These are phyloP conservation scores for Cynaeus angustus DNA, from an alignment of 2,888 invertebrate genomes.

Conservation along the genomic window DNA sequence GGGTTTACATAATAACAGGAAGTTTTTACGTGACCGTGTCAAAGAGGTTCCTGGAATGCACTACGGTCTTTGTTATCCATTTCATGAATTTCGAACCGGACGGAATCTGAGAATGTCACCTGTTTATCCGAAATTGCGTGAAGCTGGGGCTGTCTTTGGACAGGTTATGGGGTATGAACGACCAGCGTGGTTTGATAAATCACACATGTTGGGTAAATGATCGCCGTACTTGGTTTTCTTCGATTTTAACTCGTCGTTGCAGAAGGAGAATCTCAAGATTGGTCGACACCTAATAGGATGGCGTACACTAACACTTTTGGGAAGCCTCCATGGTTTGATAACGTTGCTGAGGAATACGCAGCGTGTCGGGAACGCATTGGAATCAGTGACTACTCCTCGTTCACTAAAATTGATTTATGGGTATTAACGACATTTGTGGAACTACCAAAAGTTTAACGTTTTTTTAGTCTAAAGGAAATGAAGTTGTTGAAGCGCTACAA, in stretches of 20 bases:
- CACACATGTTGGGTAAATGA: conserved; percentile 54
- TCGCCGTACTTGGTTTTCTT: not conserved
- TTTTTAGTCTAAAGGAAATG: conserved; percentile 85
- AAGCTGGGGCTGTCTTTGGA: conserved; percentile 95
- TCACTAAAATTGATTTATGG: conserved; percentile 96
- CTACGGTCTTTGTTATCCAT: conserved; percentile 88
- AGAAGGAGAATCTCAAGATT: conserved; percentile 64
- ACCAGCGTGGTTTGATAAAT: conserved; percentile 90
- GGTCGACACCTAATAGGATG: conserved; percentile 78
- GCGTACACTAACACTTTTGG: conserved; percentile 90
- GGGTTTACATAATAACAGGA: conserved; percentile 94
- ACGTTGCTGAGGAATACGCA: conserved; percentile 90
- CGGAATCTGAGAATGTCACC: conserved; percentile 95
- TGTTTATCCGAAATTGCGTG: conserved; percentile 91
- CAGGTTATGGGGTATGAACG: conserved; percentile 99
- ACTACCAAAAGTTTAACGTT: not conserved
- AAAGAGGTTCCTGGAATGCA: conserved; percentile 94
- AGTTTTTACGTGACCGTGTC: conserved; percentile 92
- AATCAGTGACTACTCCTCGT: conserved; percentile 96
- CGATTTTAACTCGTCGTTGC: conserved; percentile 60
- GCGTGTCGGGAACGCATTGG: conserved; percentile 95
- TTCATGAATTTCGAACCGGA: conserved; percentile 89
- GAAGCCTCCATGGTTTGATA: conserved; percentile 95
- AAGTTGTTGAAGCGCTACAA: conserved; percentile 92
- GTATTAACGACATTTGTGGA: conserved; percentile 70